Base-by-base conservation (phyloP, 1,140 invertebrate species). In the Glossosoma conforme region DNA sequence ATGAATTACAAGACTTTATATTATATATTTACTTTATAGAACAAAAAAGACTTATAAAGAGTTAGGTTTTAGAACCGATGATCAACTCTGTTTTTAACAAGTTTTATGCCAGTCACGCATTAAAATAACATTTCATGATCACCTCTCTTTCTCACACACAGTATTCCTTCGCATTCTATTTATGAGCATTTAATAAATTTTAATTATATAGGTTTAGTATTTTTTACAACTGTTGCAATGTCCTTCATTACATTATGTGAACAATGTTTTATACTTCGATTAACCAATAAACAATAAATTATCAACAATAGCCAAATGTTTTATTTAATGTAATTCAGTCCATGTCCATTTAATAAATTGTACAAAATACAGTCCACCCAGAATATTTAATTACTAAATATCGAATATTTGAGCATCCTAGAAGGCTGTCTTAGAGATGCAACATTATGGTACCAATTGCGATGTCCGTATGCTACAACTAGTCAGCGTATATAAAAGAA, bases 241-340 rank as follows among this genome's bases (percentile, higher is more conserved):
- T 57, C 44, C 49, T 56, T 37, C 49, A 25, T 22, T 56, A 22
- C n/a, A n/a, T 18, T 56, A 56, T 52, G 54, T 52, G 49, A 53
- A 53, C 42, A 54, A 52, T 52, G 43, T 50, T 50, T 50, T 44
- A 36, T 54, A 47, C 53, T 45, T 53, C 55, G 36, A 54, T 44
- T 57, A 57, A 57, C 55, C 55, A 57, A 57, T 57, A 57, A 57
- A 50, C 55, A 57, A 57, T 57, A 57, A 57, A 57, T 53, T 49
- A 55, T 54, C 28, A 54, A 54, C 30, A 54, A 54, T 40, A 28
- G 3, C 5, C 14, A 8, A 6, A 37, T 37, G 6, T 37, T 37
- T 37, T 13, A 5, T 9, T 37, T 37, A 37, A n/a, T n/a, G n/a
- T n/a, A n/a, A n/a, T n/a, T n/a, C n/a, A n/a, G n/a, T n/a, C n/a